Percentiles rank a stretch among this genome's conserved stretches.
phyloP scores from a whole-genome alignment of 64 coral and sea anemone genomes.

The Astreopora myriophthalma region DNA sequence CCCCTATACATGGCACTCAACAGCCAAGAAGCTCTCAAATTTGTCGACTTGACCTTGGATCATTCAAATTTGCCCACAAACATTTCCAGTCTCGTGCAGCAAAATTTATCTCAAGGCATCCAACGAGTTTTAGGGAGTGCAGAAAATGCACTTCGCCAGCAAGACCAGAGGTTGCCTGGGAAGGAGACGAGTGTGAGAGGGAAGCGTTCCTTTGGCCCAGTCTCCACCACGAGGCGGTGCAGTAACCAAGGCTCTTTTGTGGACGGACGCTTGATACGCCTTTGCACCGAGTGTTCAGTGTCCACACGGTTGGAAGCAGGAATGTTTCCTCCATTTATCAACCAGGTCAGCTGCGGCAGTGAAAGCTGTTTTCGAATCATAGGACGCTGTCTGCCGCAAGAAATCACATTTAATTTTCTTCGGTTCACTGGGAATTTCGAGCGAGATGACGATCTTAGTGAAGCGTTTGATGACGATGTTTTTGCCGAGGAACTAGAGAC shows the following conservation, averaged over 20 bases:
- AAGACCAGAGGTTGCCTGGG: background rate
- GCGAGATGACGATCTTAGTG: background rate
- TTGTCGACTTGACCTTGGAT: slow-evolving; percentile 8
- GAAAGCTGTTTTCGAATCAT: background rate
- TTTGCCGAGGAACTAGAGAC: background rate
- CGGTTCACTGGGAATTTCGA: background rate
- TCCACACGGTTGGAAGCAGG: background rate
- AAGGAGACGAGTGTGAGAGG: background rate
- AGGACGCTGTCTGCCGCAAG: background rate
- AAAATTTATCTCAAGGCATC: background rate
- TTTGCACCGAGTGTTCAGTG: slow-evolving; percentile 41
- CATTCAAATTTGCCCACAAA: background rate
- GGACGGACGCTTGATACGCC: background rate
- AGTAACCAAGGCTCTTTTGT: background rate
- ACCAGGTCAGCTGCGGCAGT: slow-evolving; percentile 14
- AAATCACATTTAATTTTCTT: background rate
- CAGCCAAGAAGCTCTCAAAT: background rate
- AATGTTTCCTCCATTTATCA: slow-evolving; percentile 28
- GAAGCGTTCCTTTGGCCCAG: background rate
- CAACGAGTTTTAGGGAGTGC: background rate
- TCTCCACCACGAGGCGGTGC: background rate
- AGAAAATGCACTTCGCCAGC: background rate
- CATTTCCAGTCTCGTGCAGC: background rate
- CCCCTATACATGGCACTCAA: slow-evolving; percentile 56
- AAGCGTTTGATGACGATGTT: background rate